Percentiles rank a stretch among this genome's conserved stretches.
Evolutionary conservation across 2,888 invertebrate species (phyloP).

Genomic region (Agrotis segetum): DNA sequence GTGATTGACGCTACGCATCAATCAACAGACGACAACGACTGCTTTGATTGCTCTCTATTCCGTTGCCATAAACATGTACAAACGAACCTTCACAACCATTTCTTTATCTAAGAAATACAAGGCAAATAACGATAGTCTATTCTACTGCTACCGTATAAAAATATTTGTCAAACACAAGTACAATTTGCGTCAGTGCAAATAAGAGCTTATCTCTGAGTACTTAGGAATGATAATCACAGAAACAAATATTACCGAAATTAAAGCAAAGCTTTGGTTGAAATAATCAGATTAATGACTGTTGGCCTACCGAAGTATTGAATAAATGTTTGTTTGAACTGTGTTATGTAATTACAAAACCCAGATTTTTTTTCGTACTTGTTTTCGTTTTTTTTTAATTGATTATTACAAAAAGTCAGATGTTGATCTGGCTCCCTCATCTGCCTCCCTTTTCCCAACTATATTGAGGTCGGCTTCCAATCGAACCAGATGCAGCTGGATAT

Average conservation of each 20-base stretch:
- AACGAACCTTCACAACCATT: constrained; percentile 25
- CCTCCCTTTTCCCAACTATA: too few species aligned
- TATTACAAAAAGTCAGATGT: too few species aligned
- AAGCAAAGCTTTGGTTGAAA: constrained; percentile 25
- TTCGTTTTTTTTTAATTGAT: too few species aligned
- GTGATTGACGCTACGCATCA: constrained; percentile 53
- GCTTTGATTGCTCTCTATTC: constrained; percentile 47
- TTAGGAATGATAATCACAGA: constrained; percentile 33
- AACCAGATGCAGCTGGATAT: too few species aligned
- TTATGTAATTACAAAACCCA: constrained; percentile 14
- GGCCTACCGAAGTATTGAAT: constrained; percentile 9
- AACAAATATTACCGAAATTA: constrained; percentile 26
- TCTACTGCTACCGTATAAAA: constrained; percentile 31
- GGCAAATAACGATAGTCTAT: constrained; percentile 22
- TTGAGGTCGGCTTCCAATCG: too few species aligned
- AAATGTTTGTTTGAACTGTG: constrained; percentile 26
- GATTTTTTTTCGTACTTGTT: neutral
- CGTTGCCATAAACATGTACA: constrained; percentile 15
- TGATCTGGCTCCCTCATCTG: too few species aligned
- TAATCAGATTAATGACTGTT: constrained; percentile 38
- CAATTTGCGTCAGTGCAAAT: constrained; percentile 36
- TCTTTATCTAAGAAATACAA: constrained; percentile 28
- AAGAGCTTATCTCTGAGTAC: constrained; percentile 31
- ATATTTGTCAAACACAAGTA: constrained; percentile 37
- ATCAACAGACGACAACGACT: constrained; percentile 53